phyloP scores from a whole-genome alignment of 2,113 vertebrate genomes.

The Gavialis gangeticus region DNA sequence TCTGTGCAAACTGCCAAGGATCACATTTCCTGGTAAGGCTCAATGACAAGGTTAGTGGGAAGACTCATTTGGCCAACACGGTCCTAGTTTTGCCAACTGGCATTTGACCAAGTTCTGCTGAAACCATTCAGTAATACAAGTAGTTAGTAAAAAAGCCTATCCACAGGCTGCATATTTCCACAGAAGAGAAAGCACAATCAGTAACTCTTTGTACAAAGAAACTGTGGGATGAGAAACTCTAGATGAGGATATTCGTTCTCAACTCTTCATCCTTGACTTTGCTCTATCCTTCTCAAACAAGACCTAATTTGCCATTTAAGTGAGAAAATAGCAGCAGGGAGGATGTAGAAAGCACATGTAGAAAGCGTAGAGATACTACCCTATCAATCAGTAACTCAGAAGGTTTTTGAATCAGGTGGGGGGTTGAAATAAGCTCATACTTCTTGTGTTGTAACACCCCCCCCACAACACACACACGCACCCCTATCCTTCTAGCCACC shows the following conservation, averaged over 20 bases:
- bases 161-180: background rate
- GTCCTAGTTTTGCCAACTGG: fast-evolving
- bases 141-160: background rate
- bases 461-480: background rate
- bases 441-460: background rate
- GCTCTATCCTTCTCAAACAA: background rate
- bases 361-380: background rate
- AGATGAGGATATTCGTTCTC: background rate
- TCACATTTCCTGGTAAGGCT: background rate
- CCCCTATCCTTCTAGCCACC: background rate
- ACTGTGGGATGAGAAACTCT: background rate
- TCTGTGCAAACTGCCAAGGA: background rate
- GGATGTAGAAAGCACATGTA: background rate
- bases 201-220: background rate
- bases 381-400: no score
- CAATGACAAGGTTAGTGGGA: background rate
- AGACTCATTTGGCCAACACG: background rate
- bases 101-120: background rate
- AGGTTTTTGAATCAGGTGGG: no score
- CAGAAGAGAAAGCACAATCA: background rate
- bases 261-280: background rate
- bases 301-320: background rate
- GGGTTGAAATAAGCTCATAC: background rate
- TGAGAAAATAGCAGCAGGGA: background rate
- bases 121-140: background rate